Conservation (phyloP, 2,888 invertebrate species). For the Tachystola acroxantha region DNA sequence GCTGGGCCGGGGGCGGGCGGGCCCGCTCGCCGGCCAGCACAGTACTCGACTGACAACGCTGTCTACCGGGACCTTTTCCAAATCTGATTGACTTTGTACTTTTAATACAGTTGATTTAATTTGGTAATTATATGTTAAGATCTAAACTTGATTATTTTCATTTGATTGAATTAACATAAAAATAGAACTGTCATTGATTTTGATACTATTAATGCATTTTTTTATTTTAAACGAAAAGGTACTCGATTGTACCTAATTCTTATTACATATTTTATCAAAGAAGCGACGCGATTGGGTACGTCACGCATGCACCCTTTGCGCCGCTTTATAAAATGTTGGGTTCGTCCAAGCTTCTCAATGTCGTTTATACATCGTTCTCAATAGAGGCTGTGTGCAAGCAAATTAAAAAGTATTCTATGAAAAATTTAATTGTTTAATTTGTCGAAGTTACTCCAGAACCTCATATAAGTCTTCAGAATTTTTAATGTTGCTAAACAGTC, state of each 20-base stretch:
- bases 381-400: conserved; percentile 75
- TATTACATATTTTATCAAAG: not conserved
- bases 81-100: conserved; percentile 54
- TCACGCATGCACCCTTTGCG: not conserved
- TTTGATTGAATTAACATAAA: conserved; percentile 16
- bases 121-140: conserved; percentile 46
- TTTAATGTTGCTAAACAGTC: too few relatives aligned
- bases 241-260: conserved; percentile 9
- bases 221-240: conserved; percentile 22
- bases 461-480: too few relatives aligned
- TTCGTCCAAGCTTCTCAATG: conserved; percentile 26
- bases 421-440: conserved; percentile 24
- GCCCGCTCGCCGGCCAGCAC: conserved; percentile 45
- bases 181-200: conserved; percentile 16
- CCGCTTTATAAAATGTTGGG: conserved; percentile 10
- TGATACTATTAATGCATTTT: conserved; percentile 23
- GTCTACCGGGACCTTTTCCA: conserved; percentile 47
- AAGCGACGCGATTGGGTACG: not conserved
- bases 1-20: conserved; percentile 28
- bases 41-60: conserved; percentile 44
- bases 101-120: conserved; percentile 45
- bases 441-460: not conserved
- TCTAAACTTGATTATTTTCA: conserved; percentile 41
- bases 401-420: conserved; percentile 74
- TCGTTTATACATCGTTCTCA: conserved; percentile 57